Conservation (phyloP, 2,888 invertebrate species). For the Xylocampa areola region DNA sequence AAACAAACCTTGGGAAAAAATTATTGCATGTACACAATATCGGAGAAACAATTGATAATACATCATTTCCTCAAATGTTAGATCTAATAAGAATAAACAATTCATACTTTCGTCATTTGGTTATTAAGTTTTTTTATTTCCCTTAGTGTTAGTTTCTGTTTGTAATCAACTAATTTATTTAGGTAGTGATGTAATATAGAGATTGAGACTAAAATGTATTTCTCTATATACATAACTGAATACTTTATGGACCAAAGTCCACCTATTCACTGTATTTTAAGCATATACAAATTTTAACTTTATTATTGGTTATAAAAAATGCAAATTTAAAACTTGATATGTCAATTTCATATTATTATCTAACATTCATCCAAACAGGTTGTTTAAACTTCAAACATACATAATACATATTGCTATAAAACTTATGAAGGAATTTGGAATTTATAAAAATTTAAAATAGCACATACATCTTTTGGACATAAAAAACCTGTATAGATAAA, state of each 20-base stretch:
- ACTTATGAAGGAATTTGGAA: not conserved
- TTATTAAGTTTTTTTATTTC: no score
- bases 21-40: no score
- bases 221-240: no score
- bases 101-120: no score
- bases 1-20: not conserved
- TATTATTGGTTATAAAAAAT: not conserved
- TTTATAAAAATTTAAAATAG: not conserved
- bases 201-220: no score
- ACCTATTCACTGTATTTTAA: not conserved
- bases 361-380: constrained; percentile 5
- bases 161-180: no score
- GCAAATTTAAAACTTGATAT: constrained; percentile 8
- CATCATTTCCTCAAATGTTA: no score
- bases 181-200: no score
- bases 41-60: no score
- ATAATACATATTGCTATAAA: not conserved
- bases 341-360: not conserved
- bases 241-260: not conserved
- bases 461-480: no score
- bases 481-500: no score
- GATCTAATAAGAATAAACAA: not conserved
- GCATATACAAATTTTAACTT: constrained; percentile 16
- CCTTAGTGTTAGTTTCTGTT: no score
- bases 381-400: not conserved